Conservation (phyloP, 2,797 vertebrate species). For the Sebastes matsubarae region DNA sequence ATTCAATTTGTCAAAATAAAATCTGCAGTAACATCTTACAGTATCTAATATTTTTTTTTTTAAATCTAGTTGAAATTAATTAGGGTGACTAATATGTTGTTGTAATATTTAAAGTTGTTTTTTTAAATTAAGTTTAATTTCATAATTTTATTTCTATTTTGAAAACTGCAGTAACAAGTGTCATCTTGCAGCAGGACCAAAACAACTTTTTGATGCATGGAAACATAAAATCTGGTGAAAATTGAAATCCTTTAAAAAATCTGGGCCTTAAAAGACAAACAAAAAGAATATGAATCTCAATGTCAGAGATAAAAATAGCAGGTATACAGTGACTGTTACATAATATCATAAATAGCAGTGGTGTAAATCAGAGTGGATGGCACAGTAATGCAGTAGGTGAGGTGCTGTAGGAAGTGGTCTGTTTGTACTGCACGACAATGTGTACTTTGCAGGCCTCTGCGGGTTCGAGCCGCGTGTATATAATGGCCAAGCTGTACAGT, state of each 20-base stretch:
- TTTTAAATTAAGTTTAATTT: not conserved
- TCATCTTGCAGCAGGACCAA: not conserved
- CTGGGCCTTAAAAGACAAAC: not conserved
- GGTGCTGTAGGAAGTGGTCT: conserved; percentile 52
- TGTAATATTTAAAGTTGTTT: no score
- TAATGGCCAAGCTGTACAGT: conserved; percentile 64
- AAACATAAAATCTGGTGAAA: not conserved
- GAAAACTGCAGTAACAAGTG: not conserved
- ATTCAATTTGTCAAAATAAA: accelerated
- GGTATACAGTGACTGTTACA: not conserved
- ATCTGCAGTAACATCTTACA: no score
- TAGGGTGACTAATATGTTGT: no score
- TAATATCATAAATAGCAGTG: conserved; percentile 1
- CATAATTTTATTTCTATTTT: not conserved
- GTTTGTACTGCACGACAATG: conserved; percentile 66
- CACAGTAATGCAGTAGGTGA: conserved; percentile 29
- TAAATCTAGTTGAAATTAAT: no score
- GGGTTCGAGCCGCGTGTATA: conserved; percentile 51
- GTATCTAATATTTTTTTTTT: no score
- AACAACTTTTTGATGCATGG: not conserved
- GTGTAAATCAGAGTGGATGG: conserved; percentile 37
- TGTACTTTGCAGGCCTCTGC: conserved; percentile 67
- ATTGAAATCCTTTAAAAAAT: not conserved
- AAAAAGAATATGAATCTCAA: not conserved
- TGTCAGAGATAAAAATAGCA: not conserved